Conservation (phyloP, 2,888 invertebrate species). For the Zeuzera pyrina region DNA sequence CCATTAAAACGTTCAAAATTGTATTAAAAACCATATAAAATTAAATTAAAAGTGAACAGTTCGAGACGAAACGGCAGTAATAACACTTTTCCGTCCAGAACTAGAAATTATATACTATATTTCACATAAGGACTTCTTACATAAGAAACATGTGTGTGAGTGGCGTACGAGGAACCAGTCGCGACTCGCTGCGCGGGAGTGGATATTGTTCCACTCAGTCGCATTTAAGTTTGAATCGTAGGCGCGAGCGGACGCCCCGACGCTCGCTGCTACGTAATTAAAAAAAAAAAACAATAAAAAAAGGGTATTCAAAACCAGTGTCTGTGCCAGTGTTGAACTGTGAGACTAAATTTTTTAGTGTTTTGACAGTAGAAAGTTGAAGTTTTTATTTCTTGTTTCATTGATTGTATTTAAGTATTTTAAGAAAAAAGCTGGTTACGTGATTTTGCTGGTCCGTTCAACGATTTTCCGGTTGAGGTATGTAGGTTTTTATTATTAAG, state of each 20-base stretch:
- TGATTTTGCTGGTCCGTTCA: constrained; percentile 12
- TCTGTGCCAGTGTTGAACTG: constrained; percentile 19
- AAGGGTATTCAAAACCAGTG: constrained; percentile 13
- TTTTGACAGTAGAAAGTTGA: constrained; percentile 13
- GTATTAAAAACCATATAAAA: no score
- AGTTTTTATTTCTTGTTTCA: constrained; percentile 4
- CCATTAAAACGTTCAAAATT: no score
- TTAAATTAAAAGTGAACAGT: no score
- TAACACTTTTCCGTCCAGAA: constrained; percentile 50
- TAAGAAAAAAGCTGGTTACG: constrained; percentile 12
- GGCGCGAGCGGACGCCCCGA: constrained; percentile 30
- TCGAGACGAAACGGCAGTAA: constrained; percentile 29
- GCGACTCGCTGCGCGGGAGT: constrained; percentile 51
- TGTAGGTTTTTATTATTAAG: no score
- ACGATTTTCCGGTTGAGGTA: constrained; percentile 19
- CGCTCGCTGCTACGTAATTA: constrained; percentile 20
- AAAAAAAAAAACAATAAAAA: constrained; percentile 17
- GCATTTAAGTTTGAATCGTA: constrained; percentile 54
- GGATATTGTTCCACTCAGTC: constrained; percentile 61
- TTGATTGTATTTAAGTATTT: constrained; percentile 2
- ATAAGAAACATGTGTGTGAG: constrained; percentile 31
- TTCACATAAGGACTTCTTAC: constrained; percentile 53
- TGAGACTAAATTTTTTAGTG: constrained; percentile 13
- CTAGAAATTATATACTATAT: constrained; percentile 29
- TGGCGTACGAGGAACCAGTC: constrained; percentile 26